Base-by-base conservation (phyloP, 2,113 vertebrate genomes). In the Micronycteris hirsuta region DNA sequence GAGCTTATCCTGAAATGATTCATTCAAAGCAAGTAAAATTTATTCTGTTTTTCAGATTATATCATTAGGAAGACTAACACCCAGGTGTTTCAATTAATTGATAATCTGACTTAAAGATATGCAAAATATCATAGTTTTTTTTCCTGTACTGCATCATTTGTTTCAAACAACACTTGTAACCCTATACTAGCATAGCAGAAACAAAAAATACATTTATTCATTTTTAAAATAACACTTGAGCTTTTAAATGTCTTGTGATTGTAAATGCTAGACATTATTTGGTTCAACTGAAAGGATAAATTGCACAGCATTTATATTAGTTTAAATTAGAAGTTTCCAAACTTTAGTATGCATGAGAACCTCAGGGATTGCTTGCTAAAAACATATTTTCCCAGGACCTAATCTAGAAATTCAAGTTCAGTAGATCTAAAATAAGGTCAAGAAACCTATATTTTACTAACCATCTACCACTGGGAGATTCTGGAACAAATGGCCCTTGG, bases 1-100 rank as follows among this genome's bases (percentile, higher is more conserved):
- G 73, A 86, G 31, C 33, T 93, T 83, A 95, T 83, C 54, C 36
- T 86, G 71, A 88, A 95, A 85, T 0, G 11, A 94, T 97, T 94
- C 88, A 54, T 94, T 68, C 71, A 88, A 95, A 95, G 43, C 41
- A 73, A 63, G 47, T 70, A 77, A 94, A 96, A 91, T 78, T 58
- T 83, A 41, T 91, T 93, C n/a, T 93, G 0, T 70, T 97, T 96
- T 96, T 91, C 78, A 91, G 85, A 91, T 93, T 95, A 95, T 91
- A 26, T 33, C 85, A 41, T 77, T 96, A 89, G 68, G 65, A 71
- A 93, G 43, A 86, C 22, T 49, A 93, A 36, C 71, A 19, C 31
- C 61, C 65, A 92, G 84, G 87, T 90, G 33, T 90, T 92, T 97
- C 61, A 76, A 36, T 85, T 87, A 92, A 89, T 91, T 15, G 0